Conservation (phyloP, 2,113 vertebrate species). For the Sprattus sprattus region DNA sequence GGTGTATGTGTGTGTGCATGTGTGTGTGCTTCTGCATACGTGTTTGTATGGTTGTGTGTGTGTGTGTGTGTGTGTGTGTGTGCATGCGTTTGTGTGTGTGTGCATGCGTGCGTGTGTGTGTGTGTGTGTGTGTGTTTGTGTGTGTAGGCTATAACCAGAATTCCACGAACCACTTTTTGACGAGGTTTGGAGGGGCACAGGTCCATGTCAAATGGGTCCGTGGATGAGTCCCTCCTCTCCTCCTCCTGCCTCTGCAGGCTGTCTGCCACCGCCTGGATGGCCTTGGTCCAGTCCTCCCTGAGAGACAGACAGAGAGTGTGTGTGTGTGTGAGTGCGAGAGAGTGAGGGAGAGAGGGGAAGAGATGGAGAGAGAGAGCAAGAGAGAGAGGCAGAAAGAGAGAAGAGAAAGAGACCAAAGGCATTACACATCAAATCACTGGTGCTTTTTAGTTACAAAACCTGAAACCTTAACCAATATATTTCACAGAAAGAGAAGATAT, state of each 20-base stretch:
- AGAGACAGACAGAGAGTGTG: not conserved
- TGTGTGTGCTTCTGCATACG: too few relatives aligned
- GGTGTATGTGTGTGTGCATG: too few relatives aligned
- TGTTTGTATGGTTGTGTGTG: too few relatives aligned
- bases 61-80: not conserved
- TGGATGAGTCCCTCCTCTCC: slow-evolving; percentile 77
- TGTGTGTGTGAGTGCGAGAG: not conserved
- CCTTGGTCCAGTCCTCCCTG: slow-evolving; percentile 84
- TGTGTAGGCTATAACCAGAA: too few relatives aligned
- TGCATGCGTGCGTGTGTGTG: not conserved
- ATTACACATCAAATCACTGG: too few relatives aligned
- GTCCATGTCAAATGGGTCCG: slow-evolving; percentile 72
- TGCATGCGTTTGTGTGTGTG: not conserved
- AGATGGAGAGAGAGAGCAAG: not conserved
- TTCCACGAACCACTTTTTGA: slow-evolving; percentile 79
- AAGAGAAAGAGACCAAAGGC: not conserved
- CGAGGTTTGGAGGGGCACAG: slow-evolving; percentile 78
- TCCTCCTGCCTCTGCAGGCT: slow-evolving; percentile 82
- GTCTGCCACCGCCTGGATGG: slow-evolving; percentile 82
- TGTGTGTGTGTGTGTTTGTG: not conserved
- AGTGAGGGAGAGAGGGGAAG: not conserved
- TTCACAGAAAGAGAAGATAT: not conserved
- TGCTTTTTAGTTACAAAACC: too few relatives aligned
- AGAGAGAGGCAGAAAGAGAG: not conserved
- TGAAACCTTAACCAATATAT: not conserved